phyloP scores from a whole-genome alignment of 2,113 vertebrate species.

The Pontoporia blainvillei region DNA sequence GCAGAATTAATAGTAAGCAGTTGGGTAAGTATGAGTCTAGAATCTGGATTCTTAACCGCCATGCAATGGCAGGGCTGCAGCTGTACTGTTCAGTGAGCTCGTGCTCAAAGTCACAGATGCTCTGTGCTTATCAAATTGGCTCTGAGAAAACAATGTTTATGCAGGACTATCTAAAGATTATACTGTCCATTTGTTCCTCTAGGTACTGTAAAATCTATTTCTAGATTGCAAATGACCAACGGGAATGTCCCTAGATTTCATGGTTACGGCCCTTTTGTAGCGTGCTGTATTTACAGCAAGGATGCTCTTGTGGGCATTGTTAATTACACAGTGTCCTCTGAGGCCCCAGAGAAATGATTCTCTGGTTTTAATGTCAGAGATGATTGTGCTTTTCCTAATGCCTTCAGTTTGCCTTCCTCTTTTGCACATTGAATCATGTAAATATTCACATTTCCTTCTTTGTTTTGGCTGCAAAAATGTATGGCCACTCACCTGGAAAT shows the following conservation, averaged over 20 bases:
- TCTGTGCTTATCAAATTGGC: background rate
- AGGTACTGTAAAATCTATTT: background rate
- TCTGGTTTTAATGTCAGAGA: constrained; percentile 38
- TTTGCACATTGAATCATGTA: background rate
- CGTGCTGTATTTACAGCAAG: background rate
- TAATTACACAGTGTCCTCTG: constrained; percentile 43
- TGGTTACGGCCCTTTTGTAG: background rate
- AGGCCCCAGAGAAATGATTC: background rate
- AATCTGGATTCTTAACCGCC: background rate
- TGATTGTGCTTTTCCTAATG: constrained; percentile 19
- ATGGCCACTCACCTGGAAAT: background rate
- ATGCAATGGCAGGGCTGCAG: background rate
- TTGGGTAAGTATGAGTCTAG: background rate
- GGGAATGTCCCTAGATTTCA: background rate
- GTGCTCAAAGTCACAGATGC: background rate
- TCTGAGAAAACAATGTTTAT: background rate
- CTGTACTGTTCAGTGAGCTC: background rate
- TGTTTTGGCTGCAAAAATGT: background rate
- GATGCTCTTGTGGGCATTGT: background rate
- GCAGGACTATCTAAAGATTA: background rate
- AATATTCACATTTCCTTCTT: constrained; percentile 12
- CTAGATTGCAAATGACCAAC: background rate
- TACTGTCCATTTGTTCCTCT: background rate
- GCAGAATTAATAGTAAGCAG: background rate
- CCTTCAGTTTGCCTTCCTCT: background rate